A percentile compares a stretch with the other conserved stretches of the same genome.
Conservation (phyloP, 2,797 vertebrate genomes). For the Pristis pectinata region DNA sequence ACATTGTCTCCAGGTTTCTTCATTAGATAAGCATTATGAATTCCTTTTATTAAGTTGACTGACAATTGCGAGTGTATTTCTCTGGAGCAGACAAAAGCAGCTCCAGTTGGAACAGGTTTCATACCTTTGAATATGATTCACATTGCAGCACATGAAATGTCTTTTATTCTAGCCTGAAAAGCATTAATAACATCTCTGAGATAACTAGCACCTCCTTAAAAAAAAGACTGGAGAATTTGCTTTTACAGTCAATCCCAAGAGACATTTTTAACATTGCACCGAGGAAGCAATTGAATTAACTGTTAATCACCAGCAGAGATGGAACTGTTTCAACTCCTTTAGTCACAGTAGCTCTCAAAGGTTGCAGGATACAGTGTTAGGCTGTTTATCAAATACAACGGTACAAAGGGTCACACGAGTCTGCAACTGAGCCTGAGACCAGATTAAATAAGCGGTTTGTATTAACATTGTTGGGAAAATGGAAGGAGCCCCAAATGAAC, state of each 20-base stretch:
- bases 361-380: background rate
- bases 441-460: background rate
- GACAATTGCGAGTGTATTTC: background rate
- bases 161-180: constrained; percentile 13
- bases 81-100: background rate
- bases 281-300: constrained; percentile 20
- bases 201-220: constrained; percentile 17
- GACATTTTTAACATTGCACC: background rate
- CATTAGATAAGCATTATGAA: background rate
- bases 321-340: background rate
- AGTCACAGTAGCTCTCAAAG: background rate
- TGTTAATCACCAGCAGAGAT: background rate
- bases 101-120: constrained; percentile 13
- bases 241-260: constrained; percentile 15
- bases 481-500: background rate
- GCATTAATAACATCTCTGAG: constrained; percentile 26
- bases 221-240: constrained; percentile 2
- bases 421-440: background rate
- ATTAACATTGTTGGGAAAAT: background rate
- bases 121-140: background rate
- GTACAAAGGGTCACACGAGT: background rate
- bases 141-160: background rate
- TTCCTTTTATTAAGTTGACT: background rate
- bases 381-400: background rate
- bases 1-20: constrained; percentile 9